These are phyloP conservation scores for Heliconius eleuchia DNA, from an alignment of 1,140 invertebrate species.

Conservation along the genomic window DNA sequence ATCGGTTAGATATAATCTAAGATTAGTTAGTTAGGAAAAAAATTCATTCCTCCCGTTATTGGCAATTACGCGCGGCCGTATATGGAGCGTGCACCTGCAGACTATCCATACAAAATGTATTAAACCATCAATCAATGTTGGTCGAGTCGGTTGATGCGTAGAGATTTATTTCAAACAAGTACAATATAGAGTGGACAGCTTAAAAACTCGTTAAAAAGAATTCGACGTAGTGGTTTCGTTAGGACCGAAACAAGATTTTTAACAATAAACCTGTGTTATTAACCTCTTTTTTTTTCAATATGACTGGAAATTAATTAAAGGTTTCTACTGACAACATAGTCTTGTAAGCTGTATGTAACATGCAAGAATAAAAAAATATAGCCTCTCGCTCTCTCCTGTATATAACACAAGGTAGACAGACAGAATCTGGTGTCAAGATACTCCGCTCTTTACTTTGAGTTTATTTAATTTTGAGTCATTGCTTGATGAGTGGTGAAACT, in stretches of 20 bases:
- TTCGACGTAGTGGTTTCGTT: not conserved
- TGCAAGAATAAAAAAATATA: too few relatives aligned
- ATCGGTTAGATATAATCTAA: not conserved
- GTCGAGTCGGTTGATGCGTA: not conserved
- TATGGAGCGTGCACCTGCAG: conserved; percentile 23
- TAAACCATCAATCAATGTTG: conserved; percentile 18
- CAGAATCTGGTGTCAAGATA: too few relatives aligned
- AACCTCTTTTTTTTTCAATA: not conserved
- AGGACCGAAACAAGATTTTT: not conserved
- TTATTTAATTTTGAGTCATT: too few relatives aligned
- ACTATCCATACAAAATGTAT: conserved; percentile 2
- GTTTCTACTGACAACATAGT: too few relatives aligned
- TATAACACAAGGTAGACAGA: too few relatives aligned
- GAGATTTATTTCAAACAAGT: conserved; percentile 3
- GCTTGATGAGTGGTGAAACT: too few relatives aligned
- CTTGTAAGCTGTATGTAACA: too few relatives aligned
- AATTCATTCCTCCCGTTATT: not conserved
- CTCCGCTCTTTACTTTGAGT: too few relatives aligned
- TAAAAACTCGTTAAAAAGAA: conserved; percentile 4
- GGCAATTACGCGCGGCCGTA: conserved; percentile 3
- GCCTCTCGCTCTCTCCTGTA: too few relatives aligned
- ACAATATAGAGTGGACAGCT: not conserved
- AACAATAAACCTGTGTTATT: not conserved
- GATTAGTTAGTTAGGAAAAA: not conserved
- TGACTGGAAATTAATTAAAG: not conserved